Evolutionary conservation across 1,140 invertebrate genomes (phyloP).

Genomic region (Mesaphorura yosii): DNA sequence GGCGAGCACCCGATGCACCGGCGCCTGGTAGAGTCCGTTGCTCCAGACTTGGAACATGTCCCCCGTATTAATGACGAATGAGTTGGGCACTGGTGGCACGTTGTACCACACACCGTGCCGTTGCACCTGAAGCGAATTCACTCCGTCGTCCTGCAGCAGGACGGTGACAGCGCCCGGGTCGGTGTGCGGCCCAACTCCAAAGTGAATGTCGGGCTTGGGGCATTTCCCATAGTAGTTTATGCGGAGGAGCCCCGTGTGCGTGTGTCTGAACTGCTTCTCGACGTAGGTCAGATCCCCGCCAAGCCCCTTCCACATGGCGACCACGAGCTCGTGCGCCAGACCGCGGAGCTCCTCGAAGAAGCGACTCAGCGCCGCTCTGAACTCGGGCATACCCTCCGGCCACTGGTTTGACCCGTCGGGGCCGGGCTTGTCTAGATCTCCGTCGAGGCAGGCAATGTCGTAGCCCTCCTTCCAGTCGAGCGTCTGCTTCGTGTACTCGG

Average conservation of each 20-base stretch:
- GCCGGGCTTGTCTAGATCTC: neutral
- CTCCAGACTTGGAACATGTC: conserved; percentile 26
- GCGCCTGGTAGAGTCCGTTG: conserved; percentile 20
- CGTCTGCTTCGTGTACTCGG: conserved; percentile 21
- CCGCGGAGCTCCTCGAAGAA: conserved; percentile 15
- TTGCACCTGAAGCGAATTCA: conserved; percentile 16
- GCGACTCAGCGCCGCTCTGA: conserved; percentile 1
- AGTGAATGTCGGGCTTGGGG: conserved; percentile 3
- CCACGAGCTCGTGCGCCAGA: conserved; percentile 5
- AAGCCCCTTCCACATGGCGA: conserved; percentile 12
- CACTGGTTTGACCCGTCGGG: conserved; percentile 19
- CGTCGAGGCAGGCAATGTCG: conserved; percentile 10
- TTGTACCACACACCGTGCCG: conserved; percentile 16
- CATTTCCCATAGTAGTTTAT: conserved; percentile 21
- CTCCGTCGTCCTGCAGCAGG: conserved; percentile 8
- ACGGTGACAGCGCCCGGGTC: conserved; percentile 11
- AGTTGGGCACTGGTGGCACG: conserved; percentile 17
- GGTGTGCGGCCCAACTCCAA: conserved; percentile 22
- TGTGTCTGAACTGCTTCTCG: conserved; percentile 8
- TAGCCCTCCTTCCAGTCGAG: conserved; percentile 25
- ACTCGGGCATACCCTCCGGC: conserved; percentile 17
- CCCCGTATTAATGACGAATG: conserved; percentile 23
- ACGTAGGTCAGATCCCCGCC: conserved; percentile 7
- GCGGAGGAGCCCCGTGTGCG: conserved; percentile 8
- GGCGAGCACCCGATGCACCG: conserved; percentile 19